Base-by-base conservation (phyloP, 1,140 invertebrate species). In the Drosophila mayri region DNA sequence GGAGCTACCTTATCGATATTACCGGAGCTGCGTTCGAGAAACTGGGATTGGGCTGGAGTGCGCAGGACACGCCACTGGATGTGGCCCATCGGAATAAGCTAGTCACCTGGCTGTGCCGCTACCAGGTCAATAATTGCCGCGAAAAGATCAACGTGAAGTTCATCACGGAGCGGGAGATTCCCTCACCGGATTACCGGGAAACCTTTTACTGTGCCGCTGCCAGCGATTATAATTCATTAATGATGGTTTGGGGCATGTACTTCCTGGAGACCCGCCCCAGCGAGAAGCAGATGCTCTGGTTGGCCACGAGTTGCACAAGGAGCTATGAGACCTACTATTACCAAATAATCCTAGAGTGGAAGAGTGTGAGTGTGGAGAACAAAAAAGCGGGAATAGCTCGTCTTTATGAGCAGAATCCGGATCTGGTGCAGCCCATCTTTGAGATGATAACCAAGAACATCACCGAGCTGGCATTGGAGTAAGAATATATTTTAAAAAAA, bases 141-240 rank as follows among this genome's bases (percentile, higher is more conserved):
- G 49, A 71, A 30, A 38, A 92, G 35, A 65, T 92, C 0, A 52
- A 47, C 11, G 32, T 67, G 0, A 25, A 28, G 65, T 91, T 80
- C 16, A 18, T 43, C 8, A 30, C 14, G 0, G 16, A 44, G 0
- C 4, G 3, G 0, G 61, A 61, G 10, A 71, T 59, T 7, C 80
- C 94, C 16, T 85, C 93, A 4, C 88, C 93, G 20, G 94, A 95
- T 65, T 93, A 94, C 85, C 93, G 94, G 11, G 93, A 93, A 47
- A 94, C 94, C 66, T 94, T 94, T 4, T 95, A 95, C 81, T 95
- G 95, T 79, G 95, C 93, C 38, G 78, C 94, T 0, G 76, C 93
- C 11, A 68, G 93, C 14, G 93, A 93, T 5, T 73, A 54, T 18
- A 88, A 81, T 43, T 10, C 30, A 0, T 37, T 35, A 10, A 18